A percentile compares a stretch with the other conserved stretches of the same genome.
Evolutionary conservation across 2,797 vertebrate genomes (phyloP).

Genomic region (Crocidura indochinensis): DNA sequence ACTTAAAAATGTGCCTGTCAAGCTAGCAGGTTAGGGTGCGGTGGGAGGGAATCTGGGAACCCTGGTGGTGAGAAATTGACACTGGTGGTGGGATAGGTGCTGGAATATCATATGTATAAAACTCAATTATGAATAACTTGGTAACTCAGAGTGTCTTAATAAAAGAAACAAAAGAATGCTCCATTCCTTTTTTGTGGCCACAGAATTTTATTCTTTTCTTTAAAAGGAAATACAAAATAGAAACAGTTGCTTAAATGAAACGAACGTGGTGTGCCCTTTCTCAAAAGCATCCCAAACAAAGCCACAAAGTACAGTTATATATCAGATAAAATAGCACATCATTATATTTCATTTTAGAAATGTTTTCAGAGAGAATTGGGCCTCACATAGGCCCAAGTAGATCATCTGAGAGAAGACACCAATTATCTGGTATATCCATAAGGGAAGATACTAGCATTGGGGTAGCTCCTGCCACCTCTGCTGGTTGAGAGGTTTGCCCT

Average conservation of each 20-base stretch:
- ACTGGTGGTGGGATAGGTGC: too few species aligned
- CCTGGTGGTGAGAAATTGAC: too few species aligned
- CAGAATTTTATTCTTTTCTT: conserved; percentile 69
- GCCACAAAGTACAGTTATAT: neutral
- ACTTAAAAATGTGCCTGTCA: too few species aligned
- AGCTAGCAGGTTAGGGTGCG: too few species aligned
- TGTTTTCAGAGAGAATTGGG: neutral
- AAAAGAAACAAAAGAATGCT: neutral
- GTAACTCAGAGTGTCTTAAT: too few species aligned
- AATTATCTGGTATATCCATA: conserved; percentile 9
- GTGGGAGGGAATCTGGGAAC: too few species aligned
- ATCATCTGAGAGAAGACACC: conserved; percentile 39
- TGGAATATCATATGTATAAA: too few species aligned
- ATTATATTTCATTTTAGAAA: conserved; percentile 43
- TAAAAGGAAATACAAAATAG: conserved; percentile 51
- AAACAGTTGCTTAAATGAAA: neutral
- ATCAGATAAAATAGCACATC: neutral
- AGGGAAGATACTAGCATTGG: neutral
- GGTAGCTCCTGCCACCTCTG: neutral
- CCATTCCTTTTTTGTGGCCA: conserved; percentile 42
- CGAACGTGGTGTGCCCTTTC: neutral
- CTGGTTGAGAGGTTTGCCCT: neutral
- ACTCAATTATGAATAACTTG: too few species aligned
- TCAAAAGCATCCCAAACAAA: conserved; percentile 20
- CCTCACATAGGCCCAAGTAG: conserved; percentile 32